phyloP scores from a whole-genome alignment of 1,140 invertebrate genomes.

The Penaeus vannamei region DNA sequence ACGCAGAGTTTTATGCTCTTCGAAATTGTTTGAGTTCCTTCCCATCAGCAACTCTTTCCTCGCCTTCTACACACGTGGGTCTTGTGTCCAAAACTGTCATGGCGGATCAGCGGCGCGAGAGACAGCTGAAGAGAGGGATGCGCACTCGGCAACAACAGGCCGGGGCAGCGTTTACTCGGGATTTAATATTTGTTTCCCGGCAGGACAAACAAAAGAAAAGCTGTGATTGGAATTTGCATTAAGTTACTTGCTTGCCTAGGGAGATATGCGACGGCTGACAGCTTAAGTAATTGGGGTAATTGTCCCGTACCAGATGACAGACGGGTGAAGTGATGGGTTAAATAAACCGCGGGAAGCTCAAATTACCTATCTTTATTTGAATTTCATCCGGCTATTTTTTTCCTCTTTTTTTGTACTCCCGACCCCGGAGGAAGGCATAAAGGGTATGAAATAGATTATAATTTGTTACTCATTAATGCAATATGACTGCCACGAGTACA shows the following conservation, averaged over 20 bases:
- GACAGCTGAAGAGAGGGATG: constrained; percentile 47
- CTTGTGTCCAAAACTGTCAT: constrained; percentile 57
- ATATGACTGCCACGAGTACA: not conserved
- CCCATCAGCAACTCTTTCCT: constrained; percentile 34
- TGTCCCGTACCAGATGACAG: constrained; percentile 25
- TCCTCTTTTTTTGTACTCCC: not conserved
- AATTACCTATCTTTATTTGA: not conserved
- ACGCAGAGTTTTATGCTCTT: constrained; percentile 37
- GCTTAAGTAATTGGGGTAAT: constrained; percentile 6
- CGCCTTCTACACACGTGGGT: constrained; percentile 44
- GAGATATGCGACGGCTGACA: no score
- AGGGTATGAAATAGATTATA: no score
- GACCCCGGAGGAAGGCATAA: no score
- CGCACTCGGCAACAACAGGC: not conserved
- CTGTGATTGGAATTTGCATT: no score
- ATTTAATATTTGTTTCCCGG: no score
- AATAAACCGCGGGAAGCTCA: not conserved
- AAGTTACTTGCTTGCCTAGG: no score
- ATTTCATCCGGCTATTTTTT: not conserved
- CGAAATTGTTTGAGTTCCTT: constrained; percentile 58
- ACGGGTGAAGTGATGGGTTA: constrained; percentile 42
- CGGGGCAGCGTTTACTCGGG: no score
- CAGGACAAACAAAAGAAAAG: no score
- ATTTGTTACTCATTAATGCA: not conserved
- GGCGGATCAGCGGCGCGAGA: constrained; percentile 42